A percentile compares a stretch with the other conserved stretches of the same genome.
Conservation (phyloP, 2,888 invertebrate species). For the Orthonevra nobilis region DNA sequence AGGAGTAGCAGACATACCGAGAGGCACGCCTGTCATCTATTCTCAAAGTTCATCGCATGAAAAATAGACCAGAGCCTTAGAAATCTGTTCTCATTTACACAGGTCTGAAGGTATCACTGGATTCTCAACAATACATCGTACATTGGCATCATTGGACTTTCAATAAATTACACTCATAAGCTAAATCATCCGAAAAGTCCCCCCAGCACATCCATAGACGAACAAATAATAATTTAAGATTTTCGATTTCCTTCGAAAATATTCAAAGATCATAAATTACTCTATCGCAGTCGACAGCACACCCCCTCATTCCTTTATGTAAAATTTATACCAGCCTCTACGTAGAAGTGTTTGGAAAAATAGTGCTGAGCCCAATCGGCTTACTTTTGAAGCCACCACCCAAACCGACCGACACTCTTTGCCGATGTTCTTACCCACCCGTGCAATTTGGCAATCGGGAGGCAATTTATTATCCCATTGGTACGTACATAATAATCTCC, state of each 20-base stretch:
- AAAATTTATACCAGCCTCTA: background rate
- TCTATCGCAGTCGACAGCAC: background rate
- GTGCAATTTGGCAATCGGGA: constrained; percentile 59
- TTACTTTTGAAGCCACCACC: constrained; percentile 17
- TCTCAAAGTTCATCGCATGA: too few species aligned
- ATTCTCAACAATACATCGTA: constrained; percentile 11
- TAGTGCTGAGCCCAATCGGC: constrained; percentile 12
- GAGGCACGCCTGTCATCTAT: too few species aligned
- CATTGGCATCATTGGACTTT: constrained; percentile 10
- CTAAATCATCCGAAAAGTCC: too few species aligned
- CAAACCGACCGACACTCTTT: constrained; percentile 38
- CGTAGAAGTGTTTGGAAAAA: background rate
- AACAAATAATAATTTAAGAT: constrained; percentile 24
- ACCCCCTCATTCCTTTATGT: background rate
- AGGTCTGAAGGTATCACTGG: too few species aligned
- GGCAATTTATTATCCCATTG: constrained; percentile 62
- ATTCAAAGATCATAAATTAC: constrained; percentile 55
- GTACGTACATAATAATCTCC: constrained; percentile 64
- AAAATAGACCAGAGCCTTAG: too few species aligned
- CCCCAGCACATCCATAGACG: constrained; percentile 5
- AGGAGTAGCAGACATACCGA: too few species aligned
- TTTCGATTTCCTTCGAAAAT: constrained; percentile 28
- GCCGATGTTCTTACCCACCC: constrained; percentile 16
- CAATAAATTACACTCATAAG: constrained; percentile 40
- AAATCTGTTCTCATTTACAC: too few species aligned